phyloP scores from a whole-genome alignment of 1,140 invertebrate species.

The Pissodes strobi region DNA sequence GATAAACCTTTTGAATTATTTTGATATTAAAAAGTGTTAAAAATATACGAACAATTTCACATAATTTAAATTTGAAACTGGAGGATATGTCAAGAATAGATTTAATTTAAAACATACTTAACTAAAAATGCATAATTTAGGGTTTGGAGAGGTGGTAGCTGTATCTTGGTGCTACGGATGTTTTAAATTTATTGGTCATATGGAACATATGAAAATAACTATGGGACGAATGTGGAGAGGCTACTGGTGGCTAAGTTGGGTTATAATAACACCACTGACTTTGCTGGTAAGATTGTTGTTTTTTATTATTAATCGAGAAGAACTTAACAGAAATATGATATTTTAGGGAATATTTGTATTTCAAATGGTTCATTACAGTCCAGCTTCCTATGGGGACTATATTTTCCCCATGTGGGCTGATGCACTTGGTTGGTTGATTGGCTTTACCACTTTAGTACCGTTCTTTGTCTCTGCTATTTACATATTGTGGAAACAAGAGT shows the following conservation, averaged over 20 bases:
- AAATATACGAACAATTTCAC: not conserved
- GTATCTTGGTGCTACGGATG: slow-evolving; percentile 77
- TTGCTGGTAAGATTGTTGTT: slow-evolving; percentile 58
- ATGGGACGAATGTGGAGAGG: slow-evolving; percentile 56
- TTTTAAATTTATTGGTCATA: slow-evolving; percentile 61
- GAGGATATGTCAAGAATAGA: no score
- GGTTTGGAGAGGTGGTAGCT: slow-evolving; percentile 69
- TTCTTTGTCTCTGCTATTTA: slow-evolving; percentile 64
- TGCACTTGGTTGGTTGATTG: slow-evolving; percentile 70
- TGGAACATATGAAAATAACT: slow-evolving; percentile 59
- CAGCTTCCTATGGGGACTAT: slow-evolving; percentile 63
- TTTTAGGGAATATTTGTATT: slow-evolving; percentile 71
- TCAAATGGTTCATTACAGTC: slow-evolving; percentile 66
- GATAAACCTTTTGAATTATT: no score
- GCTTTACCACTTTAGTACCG: slow-evolving; percentile 66
- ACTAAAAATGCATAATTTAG: slow-evolving; percentile 46
- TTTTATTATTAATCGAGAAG: not conserved
- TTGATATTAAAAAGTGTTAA: not conserved
- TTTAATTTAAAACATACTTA: no score
- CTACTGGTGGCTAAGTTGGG: slow-evolving; percentile 66
- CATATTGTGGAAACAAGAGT: slow-evolving; percentile 57
- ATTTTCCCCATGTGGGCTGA: slow-evolving; percentile 70
- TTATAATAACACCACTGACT: slow-evolving; percentile 60
- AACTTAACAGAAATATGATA: not conserved
- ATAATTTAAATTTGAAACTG: no score